Base-by-base conservation (phyloP, 1,140 invertebrate genomes). In the Papilio glaucus region DNA sequence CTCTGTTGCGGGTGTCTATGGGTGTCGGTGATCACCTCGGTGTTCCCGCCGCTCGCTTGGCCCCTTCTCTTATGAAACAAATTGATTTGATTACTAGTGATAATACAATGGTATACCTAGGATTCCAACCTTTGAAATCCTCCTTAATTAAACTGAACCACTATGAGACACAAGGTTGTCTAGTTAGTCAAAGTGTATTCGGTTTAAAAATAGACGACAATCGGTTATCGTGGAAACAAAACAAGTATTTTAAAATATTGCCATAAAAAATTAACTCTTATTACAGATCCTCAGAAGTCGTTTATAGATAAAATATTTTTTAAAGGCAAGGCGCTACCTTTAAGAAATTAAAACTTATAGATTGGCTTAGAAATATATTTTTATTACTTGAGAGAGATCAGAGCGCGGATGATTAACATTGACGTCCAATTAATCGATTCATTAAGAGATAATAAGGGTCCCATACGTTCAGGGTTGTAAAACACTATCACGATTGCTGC, bases 361-460 rank as follows among this genome's bases (percentile, higher is more conserved):
- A 91, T 91, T 87, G 81, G 71, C 75, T 71, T 53, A 61, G 77
- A 80, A 77, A 81, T 78, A 85, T 81, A 89, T 84, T 84, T 89
- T 83, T 86, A 83, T 89, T 83, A 88, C 85, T 78, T 83, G 77
- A 73, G 79, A 82, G 77, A 73, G 79, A 82, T 87, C 81, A 83
- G 83, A 84, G 80, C 85, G 83, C 84, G 85, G 80, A 78, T 76
- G 69, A 78, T 85, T 85, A 86, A 87, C 85, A 83, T 71, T 72
- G 74, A 74, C 83, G 81, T 85, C 87, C 85, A 85, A 84, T 89
- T 90, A 84, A 90, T 90, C 80, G 81, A 81, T 82, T 92, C 88
- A 82, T 90, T 89, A 90, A 79, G 74, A 74, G 67, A 77, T 85
- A 77, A 90, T 85, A 86, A 87, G 90, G 89, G 84, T 67, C 72